These are phyloP conservation scores for Papilio protenor DNA, from an alignment of 2,888 invertebrate species.

Conservation along the genomic window DNA sequence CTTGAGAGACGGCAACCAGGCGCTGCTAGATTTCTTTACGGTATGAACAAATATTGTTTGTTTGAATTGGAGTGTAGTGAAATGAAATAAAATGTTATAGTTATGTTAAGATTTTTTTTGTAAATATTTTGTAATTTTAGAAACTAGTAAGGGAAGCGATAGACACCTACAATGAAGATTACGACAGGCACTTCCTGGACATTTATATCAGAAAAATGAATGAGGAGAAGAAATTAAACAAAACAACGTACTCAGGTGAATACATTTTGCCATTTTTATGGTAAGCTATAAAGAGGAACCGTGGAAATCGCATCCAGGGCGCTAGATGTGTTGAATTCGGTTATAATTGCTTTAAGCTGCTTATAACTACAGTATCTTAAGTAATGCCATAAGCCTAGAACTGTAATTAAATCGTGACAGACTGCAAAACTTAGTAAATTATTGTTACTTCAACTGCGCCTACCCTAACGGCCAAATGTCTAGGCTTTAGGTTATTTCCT, in stretches of 20 bases:
- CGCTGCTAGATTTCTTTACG: conserved; percentile 79
- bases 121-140: conserved; percentile 58
- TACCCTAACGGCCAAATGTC: too few species aligned
- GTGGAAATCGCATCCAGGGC: too few species aligned
- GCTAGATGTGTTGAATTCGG: too few species aligned
- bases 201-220: conserved; percentile 85
- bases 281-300: too few species aligned
- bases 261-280: not conserved
- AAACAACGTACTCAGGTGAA: conserved; percentile 74
- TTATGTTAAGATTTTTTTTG: not conserved
- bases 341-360: too few species aligned
- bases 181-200: conserved; percentile 86
- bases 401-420: too few species aligned
- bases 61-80: not conserved
- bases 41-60: conserved; percentile 58
- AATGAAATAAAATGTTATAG: too few species aligned
- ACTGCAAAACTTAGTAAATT: too few species aligned
- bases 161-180: conserved; percentile 60
- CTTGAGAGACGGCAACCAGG: conserved; percentile 75
- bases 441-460: too few species aligned
- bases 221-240: conserved; percentile 65
- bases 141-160: conserved; percentile 76
- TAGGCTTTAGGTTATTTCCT: too few species aligned
- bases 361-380: too few species aligned
- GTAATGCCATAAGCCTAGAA: too few species aligned